These are phyloP conservation scores for Notarius quadriscutis DNA, from an alignment of 2,113 vertebrate species.

Conservation along the genomic window DNA sequence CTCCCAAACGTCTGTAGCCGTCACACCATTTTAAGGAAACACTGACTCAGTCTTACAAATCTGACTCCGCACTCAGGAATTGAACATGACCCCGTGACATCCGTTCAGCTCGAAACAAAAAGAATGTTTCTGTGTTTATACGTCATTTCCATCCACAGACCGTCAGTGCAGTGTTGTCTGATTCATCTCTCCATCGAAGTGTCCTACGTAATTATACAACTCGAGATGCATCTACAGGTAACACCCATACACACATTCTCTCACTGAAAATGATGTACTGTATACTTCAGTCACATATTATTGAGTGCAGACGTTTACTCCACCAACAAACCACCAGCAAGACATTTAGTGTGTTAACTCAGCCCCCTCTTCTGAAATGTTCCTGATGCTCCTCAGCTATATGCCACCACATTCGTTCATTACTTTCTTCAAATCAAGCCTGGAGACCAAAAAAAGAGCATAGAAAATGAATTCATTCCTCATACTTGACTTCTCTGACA, in stretches of 20 bases:
- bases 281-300: neutral
- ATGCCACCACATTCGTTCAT: neutral
- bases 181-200: constrained; percentile 52
- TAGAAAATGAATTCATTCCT: neutral
- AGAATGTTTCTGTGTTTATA: neutral
- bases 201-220: constrained; percentile 58
- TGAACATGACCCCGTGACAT: constrained; percentile 5
- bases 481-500: neutral
- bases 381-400: neutral
- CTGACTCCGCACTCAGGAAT: constrained; percentile 22
- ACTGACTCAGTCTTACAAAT: constrained; percentile 34
- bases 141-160: constrained; percentile 42
- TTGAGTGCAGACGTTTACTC: neutral
- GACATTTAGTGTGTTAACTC: neutral
- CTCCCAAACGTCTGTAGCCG: constrained; percentile 35
- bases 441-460: neutral
- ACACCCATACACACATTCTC: neutral
- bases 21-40: constrained; percentile 36
- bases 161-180: constrained; percentile 54
- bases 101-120: neutral
- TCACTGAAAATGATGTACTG: neutral
- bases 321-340: neutral
- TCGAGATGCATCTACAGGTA: constrained; percentile 59
- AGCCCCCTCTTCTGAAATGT: neutral
- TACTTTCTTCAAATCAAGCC: neutral